Percentiles rank a stretch among this genome's conserved stretches.
phyloP scores from a whole-genome alignment of 2,113 vertebrate genomes.

The Siniperca chuatsi region DNA sequence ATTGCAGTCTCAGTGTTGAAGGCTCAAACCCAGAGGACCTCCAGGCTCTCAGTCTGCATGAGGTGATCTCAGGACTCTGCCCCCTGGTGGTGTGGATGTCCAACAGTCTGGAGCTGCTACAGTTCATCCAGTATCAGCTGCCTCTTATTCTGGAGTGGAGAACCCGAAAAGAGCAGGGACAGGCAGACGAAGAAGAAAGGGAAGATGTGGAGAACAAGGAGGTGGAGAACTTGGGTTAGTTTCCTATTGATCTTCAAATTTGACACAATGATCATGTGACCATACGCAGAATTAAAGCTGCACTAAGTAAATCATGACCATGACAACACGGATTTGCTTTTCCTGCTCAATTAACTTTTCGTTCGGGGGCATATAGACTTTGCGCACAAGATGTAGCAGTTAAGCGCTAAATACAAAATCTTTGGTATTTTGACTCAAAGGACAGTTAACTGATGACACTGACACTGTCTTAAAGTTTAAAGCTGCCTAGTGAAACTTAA shows the following conservation, averaged over 20 bases:
- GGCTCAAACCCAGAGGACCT: conserved; percentile 39
- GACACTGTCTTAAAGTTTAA: background rate
- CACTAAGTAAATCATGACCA: background rate
- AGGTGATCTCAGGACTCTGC: conserved; percentile 75
- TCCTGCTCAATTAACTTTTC: background rate
- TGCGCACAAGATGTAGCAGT: background rate
- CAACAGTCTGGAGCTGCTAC: conserved; percentile 85
- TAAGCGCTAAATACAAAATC: background rate
- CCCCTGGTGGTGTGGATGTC: conserved; percentile 87
- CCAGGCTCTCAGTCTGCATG: conserved; percentile 37
- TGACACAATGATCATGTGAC: background rate
- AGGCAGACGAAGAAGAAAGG: conserved; percentile 53
- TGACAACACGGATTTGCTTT: background rate
- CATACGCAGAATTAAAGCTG: background rate
- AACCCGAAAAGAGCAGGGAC: conserved; percentile 52
- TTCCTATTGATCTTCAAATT: background rate
- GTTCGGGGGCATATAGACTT: background rate
- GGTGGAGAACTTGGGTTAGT: conserved; percentile 71
- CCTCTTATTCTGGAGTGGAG: conserved; percentile 81
- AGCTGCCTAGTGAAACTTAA: background rate
- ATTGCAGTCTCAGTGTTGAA: conserved; percentile 21
- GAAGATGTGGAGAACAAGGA: conserved; percentile 57
- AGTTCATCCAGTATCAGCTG: conserved; percentile 85
- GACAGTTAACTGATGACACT: background rate
- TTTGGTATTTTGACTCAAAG: background rate